Evolutionary conservation across 2,888 invertebrate genomes (phyloP).

Genomic region (Cantharis lateralis): DNA sequence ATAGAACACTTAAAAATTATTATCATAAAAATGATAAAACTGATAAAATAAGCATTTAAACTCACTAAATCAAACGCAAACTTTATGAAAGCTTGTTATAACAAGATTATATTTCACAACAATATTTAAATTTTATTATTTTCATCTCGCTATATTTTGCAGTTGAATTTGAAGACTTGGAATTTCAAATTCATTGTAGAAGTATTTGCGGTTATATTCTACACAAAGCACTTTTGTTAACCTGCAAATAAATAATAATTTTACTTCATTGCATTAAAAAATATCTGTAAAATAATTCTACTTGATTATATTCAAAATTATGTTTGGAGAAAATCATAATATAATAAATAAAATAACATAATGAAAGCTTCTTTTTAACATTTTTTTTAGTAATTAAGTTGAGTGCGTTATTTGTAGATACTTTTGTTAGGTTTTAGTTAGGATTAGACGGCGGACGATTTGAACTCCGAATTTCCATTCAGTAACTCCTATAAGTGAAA

Average conservation of each 20-base stretch:
- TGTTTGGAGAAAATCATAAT: too few relatives aligned
- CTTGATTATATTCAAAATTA: too few relatives aligned
- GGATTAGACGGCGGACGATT: too few relatives aligned
- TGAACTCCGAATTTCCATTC: too few relatives aligned
- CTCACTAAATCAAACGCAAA: neutral
- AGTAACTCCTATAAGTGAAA: too few relatives aligned
- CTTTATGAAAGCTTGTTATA: neutral
- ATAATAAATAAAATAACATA: too few relatives aligned
- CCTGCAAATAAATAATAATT: neutral
- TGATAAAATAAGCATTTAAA: neutral
- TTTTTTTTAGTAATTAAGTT: too few relatives aligned
- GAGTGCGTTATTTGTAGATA: too few relatives aligned
- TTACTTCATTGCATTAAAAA: neutral
- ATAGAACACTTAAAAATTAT: neutral
- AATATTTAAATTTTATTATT: neutral
- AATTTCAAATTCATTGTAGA: conserved; percentile 1
- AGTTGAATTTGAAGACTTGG: neutral
- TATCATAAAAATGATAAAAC: neutral
- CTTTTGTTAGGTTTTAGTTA: too few relatives aligned
- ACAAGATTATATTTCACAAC: neutral
- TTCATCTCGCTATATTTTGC: neutral
- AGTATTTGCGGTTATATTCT: neutral
- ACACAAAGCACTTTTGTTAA: neutral
- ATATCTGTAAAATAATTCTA: neutral
- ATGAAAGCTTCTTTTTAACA: too few relatives aligned